These are phyloP conservation scores for Mesitornis unicolor DNA, from an alignment of 2,113 vertebrate genomes.

Conservation along the genomic window DNA sequence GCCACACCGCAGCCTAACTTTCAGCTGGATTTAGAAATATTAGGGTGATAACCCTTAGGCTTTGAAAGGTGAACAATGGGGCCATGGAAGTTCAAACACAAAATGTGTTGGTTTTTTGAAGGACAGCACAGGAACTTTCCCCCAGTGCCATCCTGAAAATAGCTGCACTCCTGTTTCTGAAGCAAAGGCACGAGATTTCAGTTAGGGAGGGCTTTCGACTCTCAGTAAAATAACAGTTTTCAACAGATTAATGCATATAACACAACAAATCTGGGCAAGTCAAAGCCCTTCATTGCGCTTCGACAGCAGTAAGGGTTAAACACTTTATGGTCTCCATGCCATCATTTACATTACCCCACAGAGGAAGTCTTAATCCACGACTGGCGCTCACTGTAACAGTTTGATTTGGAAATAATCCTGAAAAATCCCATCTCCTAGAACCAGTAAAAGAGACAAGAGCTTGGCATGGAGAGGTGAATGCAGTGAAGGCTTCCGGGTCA, in stretches of 20 bases:
- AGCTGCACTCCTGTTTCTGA: fast-evolving
- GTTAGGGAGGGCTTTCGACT: neutral
- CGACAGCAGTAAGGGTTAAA: neutral
- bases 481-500: no score
- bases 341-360: neutral
- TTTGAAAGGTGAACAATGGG: neutral
- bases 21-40: neutral
- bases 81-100: neutral
- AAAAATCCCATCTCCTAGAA: neutral
- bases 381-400: neutral
- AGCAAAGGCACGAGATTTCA: no score
- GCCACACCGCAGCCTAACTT: neutral
- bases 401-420: neutral
- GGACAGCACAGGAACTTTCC: neutral
- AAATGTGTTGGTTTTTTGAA: neutral
- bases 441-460: neutral
- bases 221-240: neutral
- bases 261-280: neutral
- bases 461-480: neutral
- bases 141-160: neutral
- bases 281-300: neutral
- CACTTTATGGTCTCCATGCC: neutral
- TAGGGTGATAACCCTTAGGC: neutral
- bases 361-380: neutral
- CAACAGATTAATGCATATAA: neutral